phyloP scores from a whole-genome alignment of 2,888 invertebrate species.

The Acanthoscelides obtectus region DNA sequence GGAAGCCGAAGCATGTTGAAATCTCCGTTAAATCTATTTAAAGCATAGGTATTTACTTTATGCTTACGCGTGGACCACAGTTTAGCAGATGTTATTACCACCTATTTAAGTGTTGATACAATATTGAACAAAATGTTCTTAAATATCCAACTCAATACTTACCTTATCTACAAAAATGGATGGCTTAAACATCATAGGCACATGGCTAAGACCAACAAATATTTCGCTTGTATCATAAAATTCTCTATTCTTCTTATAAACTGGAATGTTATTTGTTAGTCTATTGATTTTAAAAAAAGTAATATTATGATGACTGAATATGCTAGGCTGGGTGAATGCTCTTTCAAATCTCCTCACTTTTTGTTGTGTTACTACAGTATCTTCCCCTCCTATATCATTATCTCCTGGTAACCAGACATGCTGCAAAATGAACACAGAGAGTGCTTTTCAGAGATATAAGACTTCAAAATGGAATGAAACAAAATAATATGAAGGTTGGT shows the following conservation, averaged over 20 bases:
- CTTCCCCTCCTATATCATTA: conserved; percentile 96
- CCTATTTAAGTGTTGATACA: neutral
- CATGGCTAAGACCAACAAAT: conserved; percentile 68
- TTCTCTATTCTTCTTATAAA: conserved; percentile 47
- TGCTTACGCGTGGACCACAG: neutral
- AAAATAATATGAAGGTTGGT: too few species aligned
- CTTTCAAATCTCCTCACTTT: conserved; percentile 70
- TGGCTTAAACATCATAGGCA: conserved; percentile 59
- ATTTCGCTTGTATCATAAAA: conserved; percentile 47
- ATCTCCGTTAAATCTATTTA: too few species aligned
- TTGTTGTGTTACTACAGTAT: conserved; percentile 59
- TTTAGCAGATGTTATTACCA: neutral
- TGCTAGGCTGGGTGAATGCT: conserved; percentile 67
- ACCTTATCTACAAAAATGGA: conserved; percentile 53
- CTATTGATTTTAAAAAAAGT: conserved; percentile 73
- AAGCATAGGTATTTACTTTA: neutral
- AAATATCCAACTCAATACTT: conserved; percentile 14
- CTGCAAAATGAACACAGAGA: conserved; percentile 44
- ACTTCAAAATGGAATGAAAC: too few species aligned
- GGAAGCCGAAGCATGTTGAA: too few species aligned
- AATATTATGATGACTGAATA: conserved; percentile 57
- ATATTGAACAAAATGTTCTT: neutral
- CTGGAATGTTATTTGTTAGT: conserved; percentile 61
- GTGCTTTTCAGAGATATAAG: too few species aligned
- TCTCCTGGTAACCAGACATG: conserved; percentile 90